Evolutionary conservation across 1,140 invertebrate species (phyloP), one percentile per base, ranked within the genome.

Genomic region (Aphelenchoides besseyi): DNA sequence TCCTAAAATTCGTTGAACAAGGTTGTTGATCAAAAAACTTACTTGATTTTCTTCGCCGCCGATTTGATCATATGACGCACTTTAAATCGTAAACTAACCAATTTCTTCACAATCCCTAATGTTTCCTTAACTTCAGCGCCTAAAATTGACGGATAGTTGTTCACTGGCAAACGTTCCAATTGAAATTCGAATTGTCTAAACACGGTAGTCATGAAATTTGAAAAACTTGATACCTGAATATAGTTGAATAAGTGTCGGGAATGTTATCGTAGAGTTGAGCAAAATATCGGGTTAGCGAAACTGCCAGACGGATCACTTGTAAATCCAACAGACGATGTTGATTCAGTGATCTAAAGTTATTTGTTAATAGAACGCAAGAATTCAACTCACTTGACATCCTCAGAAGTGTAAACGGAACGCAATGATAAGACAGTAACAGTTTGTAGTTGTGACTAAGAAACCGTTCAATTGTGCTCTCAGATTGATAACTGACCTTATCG

Each of bases 11-110:
- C 30, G 16, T 33, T 36, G 36, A 12, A 66, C 30, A 41, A 32
- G 12, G 12, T 33, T 53, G 16, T 3, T 66, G 9, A 1, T 1
- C 36, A 66, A 66, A 41, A 53, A 66, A 2, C 16, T 1, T 53
- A 66, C 63, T 66, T 64, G 63, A 66, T 66, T 30, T 66, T 66
- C 63, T 66, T 29, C 12, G 63, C 30, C 12, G 36, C 63, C 3
- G 63, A 2, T 36, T 66, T 18, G 32, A 12, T 29, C 36, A 66
- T 16, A 2, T 66, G 63, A 23, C 26, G 0, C 28, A 66, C 32
- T 37, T 37, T 37, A 2, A 33, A 66, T 18, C 30, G 36, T 18
- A 33, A 12, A 12, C 23, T 32, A 16, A 66, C 32, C n/a, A 18
- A n/a, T n/a, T 37, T n/a, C 0, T 16, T n/a, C 12, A 66, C 30